Percentiles rank a stretch among this genome's conserved stretches.
Conservation (phyloP, 35 echinoderm and acorn worm genomes). For the Anneissia japonica region DNA sequence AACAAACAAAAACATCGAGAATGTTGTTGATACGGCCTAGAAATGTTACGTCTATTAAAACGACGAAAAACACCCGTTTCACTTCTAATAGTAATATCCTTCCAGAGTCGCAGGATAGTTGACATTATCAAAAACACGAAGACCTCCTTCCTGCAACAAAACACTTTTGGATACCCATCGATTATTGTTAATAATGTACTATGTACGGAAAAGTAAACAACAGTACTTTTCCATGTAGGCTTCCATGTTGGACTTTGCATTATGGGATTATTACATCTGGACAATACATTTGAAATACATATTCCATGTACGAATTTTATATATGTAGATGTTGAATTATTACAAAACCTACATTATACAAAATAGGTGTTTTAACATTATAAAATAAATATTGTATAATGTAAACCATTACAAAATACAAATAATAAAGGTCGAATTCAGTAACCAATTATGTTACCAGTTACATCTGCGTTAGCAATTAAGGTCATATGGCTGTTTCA, state of each 20-base stretch:
- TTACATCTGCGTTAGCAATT: not conserved
- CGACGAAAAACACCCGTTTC: not conserved
- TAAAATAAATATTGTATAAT: not conserved
- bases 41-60: not conserved
- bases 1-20: too few species aligned
- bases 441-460: not conserved
- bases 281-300: not conserved
- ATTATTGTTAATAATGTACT: not conserved
- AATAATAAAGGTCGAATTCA: not conserved
- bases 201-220: not conserved
- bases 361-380: not conserved
- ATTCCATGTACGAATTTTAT: not conserved
- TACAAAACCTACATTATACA: not conserved
- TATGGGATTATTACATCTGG: not conserved
- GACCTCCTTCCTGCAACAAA: not conserved
- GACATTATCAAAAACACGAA: not conserved
- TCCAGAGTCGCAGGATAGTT: not conserved
- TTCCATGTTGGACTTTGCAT: not conserved
- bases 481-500: not conserved
- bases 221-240: not conserved
- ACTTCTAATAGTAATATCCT: not conserved
- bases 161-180: not conserved
- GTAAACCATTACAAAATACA: not conserved
- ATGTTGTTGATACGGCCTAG: not conserved
- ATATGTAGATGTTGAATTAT: not conserved